Conservation (phyloP, 2,113 vertebrate genomes). For the Festucalex cinctus region DNA sequence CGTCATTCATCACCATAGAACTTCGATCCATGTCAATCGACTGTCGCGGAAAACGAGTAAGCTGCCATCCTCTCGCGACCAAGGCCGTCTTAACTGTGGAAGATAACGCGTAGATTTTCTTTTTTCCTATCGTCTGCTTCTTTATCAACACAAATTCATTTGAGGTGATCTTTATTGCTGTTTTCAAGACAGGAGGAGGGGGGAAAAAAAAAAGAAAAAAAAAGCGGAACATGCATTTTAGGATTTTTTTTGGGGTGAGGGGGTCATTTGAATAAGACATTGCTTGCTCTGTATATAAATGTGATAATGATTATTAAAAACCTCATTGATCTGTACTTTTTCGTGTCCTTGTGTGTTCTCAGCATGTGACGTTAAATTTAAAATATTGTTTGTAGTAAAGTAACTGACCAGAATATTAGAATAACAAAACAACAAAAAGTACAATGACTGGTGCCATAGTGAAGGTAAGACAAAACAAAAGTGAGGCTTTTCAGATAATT, state of each 20-base stretch:
- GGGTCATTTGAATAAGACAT: conserved; percentile 56
- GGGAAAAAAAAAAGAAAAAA: background rate
- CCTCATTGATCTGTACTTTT: conserved; percentile 50
- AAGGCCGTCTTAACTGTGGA: conserved; percentile 38
- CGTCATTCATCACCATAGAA: background rate
- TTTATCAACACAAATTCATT: conserved; percentile 34
- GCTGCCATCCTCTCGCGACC: conserved; percentile 24
- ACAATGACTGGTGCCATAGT: too few relatives aligned
- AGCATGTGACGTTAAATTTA: background rate
- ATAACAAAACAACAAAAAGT: background rate
- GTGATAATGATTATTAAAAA: conserved; percentile 77
- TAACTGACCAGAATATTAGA: background rate
- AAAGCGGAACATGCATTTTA: conserved; percentile 54
- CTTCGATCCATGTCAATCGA: conserved; percentile 13
- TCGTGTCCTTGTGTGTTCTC: conserved; percentile 11
- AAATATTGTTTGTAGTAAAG: background rate
- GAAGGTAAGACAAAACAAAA: too few relatives aligned
- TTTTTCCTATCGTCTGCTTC: conserved; percentile 2
- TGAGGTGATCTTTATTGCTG: conserved; percentile 35
- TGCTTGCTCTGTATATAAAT: conserved; percentile 78
- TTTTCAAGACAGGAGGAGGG: conserved; percentile 47
- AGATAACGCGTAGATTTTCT: conserved; percentile 11
- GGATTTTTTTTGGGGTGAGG: conserved; percentile 29
- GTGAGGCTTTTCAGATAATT: too few relatives aligned
- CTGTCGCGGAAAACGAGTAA: conserved; percentile 2